Percentiles rank a stretch among this genome's conserved stretches.
Conservation (phyloP, 2,113 vertebrate species). For the Osmerus eperlanus region DNA sequence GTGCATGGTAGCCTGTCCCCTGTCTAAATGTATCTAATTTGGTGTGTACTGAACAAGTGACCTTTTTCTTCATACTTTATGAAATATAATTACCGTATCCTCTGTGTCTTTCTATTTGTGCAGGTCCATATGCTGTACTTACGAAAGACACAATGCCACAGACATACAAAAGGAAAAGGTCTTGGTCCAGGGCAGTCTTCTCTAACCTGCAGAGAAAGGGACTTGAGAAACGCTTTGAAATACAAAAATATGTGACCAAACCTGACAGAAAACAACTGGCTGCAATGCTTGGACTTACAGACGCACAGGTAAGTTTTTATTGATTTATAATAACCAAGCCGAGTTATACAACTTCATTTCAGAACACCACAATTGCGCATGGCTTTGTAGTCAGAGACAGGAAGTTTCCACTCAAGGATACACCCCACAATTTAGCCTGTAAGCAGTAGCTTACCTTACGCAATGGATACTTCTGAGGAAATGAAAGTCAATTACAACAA, state of each 20-base stretch:
- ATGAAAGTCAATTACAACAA: constrained; percentile 52
- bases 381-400: neutral
- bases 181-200: constrained; percentile 97
- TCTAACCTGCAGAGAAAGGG: constrained; percentile 98
- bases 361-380: neutral
- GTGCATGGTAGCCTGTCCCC: too few species aligned
- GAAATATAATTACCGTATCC: neutral
- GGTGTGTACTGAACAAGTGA: too few species aligned
- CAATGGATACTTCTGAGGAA: constrained; percentile 40
- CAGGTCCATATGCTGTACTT: constrained; percentile 94
- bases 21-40: too few species aligned
- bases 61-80: too few species aligned
- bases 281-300: constrained; percentile 95
- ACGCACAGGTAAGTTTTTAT: constrained; percentile 84
- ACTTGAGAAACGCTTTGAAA: constrained; percentile 96
- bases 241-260: constrained; percentile 99
- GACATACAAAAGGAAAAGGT: constrained; percentile 96
- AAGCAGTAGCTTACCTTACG: constrained; percentile 32
- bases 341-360: too few species aligned
- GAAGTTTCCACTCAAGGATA: constrained; percentile 8
- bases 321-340: too few species aligned
- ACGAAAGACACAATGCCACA: constrained; percentile 99
- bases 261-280: constrained; percentile 97
- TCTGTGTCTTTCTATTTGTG: neutral
- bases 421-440: constrained; percentile 30